Percentiles rank a stretch among this genome's conserved stretches.
phyloP scores from a whole-genome alignment of 1,140 invertebrate species.

The Leptinotarsa texana region DNA sequence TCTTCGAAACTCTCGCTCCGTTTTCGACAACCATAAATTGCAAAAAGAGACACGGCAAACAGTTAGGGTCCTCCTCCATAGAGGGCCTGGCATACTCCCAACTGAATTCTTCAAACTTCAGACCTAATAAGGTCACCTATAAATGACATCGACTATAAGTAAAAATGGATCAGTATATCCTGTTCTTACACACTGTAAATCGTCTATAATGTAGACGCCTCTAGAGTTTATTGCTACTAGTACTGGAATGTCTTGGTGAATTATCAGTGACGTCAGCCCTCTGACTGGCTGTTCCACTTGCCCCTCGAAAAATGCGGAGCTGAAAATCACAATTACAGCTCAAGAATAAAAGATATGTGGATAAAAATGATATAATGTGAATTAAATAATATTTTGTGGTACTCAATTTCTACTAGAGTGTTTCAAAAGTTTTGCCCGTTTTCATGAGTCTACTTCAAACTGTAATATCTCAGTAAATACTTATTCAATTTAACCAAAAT shows the following conservation, averaged over 20 bases:
- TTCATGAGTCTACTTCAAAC: too few relatives aligned
- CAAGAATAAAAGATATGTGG: not conserved
- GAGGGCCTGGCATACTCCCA: slow-evolving; percentile 89
- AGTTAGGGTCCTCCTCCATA: slow-evolving; percentile 81
- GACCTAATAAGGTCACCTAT: slow-evolving; percentile 79
- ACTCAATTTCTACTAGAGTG: too few relatives aligned
- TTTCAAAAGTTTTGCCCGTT: too few relatives aligned
- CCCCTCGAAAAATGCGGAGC: slow-evolving; percentile 60
- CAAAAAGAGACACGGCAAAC: slow-evolving; percentile 85
- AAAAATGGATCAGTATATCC: not conserved
- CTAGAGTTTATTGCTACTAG: slow-evolving; percentile 85
- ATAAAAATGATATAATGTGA: not conserved
- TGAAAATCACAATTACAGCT: slow-evolving; percentile 29
- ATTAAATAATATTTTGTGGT: not conserved
- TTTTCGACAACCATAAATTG: slow-evolving; percentile 87
- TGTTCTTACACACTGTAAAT: slow-evolving; percentile 76
- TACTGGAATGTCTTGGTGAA: slow-evolving; percentile 82
- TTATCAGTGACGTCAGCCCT: slow-evolving; percentile 81
- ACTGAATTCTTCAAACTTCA: slow-evolving; percentile 84
- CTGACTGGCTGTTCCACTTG: slow-evolving; percentile 87
- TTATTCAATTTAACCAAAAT: too few relatives aligned
- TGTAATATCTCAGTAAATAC: too few relatives aligned
- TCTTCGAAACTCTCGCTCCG: slow-evolving; percentile 81
- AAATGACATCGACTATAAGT: slow-evolving; percentile 1
- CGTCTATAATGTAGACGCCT: slow-evolving; percentile 87